phyloP scores from a whole-genome alignment of 2,113 vertebrate species.

The Cyprinodon brontotheroides region DNA sequence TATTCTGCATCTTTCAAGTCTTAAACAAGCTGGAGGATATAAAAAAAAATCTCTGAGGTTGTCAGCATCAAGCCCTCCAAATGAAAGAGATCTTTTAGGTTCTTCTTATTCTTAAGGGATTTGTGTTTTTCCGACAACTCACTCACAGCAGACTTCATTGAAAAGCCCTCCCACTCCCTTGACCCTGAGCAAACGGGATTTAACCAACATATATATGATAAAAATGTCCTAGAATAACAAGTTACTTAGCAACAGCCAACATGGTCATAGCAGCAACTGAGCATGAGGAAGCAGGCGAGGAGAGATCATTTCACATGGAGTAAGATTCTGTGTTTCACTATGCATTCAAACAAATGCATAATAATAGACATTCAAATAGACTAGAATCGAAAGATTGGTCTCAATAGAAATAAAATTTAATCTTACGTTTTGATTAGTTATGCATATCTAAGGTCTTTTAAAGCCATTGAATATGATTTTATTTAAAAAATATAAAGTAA shows the following conservation, averaged over 20 bases:
- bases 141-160: constrained; percentile 22
- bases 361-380: no score
- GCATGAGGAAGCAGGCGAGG: constrained; percentile 13
- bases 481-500: no score
- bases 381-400: no score
- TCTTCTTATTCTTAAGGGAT: constrained; percentile 7
- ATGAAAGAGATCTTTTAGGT: constrained; percentile 6
- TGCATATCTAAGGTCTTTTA: no score
- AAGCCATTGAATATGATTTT: no score
- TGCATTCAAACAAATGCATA: background rate
- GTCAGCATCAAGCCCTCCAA: background rate
- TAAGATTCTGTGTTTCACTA: background rate
- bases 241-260: constrained; percentile 59
- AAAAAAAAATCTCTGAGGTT: background rate
- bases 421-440: no score
- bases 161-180: constrained; percentile 36
- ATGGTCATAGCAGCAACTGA: constrained; percentile 17
- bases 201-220: constrained; percentile 40
- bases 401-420: no score
- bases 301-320: constrained; percentile 2
- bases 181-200: constrained; percentile 41
- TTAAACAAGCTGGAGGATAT: background rate
- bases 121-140: constrained; percentile 2
- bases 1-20: no score
- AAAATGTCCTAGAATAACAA: constrained; percentile 43